Percentiles rank a stretch among this genome's conserved stretches.
phyloP scores from a whole-genome alignment of 64 coral and sea anemone genomes.

The Orbicella faveolata region DNA sequence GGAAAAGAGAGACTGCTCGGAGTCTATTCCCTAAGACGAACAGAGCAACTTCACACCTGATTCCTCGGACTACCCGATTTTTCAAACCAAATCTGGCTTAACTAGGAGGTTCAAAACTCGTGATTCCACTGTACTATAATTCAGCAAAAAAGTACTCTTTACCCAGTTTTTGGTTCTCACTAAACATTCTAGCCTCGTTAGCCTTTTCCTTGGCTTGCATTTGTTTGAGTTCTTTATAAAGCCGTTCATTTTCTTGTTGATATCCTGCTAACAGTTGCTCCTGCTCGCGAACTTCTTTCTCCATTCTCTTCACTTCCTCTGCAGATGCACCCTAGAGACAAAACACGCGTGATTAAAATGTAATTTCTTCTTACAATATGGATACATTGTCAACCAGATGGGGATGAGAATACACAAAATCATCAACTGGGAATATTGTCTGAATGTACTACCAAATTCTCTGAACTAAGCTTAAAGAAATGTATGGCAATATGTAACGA shows the following conservation, averaged over 20 bases:
- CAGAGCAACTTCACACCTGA: no score
- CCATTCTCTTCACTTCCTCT: slow-evolving; percentile 79
- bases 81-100: no score
- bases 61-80: no score
- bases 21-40: no score
- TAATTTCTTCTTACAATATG: no score
- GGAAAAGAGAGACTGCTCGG: no score
- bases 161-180: slow-evolving; percentile 98
- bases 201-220: slow-evolving; percentile 84
- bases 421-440: no score
- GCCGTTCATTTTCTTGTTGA: slow-evolving; percentile 93
- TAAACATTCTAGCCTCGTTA: slow-evolving; percentile 83
- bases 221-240: slow-evolving; percentile 94
- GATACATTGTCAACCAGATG: no score
- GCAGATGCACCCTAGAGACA: slow-evolving; percentile 63
- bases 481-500: background rate
- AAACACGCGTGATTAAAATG: background rate
- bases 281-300: slow-evolving; percentile 92
- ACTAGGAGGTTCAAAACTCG: background rate
- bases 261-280: slow-evolving; percentile 86
- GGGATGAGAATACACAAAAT: no score
- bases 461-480: background rate
- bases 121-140: background rate
- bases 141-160: background rate
- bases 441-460: no score